These are phyloP conservation scores for Trypoxylus dichotomus DNA, from an alignment of 1,140 invertebrate genomes.

Conservation along the genomic window DNA sequence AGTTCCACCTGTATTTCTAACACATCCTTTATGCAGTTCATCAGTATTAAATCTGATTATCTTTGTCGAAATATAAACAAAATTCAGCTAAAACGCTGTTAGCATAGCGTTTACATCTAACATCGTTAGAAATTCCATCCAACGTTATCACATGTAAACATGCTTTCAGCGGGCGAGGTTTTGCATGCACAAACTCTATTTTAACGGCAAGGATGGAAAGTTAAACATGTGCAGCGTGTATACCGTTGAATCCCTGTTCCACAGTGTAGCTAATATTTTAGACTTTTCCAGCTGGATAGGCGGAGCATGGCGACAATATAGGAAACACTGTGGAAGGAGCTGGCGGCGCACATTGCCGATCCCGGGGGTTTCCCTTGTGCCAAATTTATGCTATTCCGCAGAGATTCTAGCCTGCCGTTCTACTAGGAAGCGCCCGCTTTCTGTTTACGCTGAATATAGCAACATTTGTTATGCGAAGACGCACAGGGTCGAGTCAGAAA, in stretches of 20 bases:
- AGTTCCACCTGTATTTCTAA: no score
- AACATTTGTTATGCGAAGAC: not conserved
- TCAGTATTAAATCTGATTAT: not conserved
- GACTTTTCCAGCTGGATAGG: conserved; percentile 9
- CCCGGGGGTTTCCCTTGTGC: not conserved
- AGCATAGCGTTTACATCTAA: not conserved
- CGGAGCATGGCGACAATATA: conserved; percentile 3
- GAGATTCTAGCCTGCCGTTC: not conserved
- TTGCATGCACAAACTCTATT: not conserved
- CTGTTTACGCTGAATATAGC: conserved; percentile 7
- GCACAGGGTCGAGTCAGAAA: not conserved
- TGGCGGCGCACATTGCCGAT: not conserved
- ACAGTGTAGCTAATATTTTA: not conserved
- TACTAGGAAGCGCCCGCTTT: not conserved
- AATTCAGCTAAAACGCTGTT: not conserved
- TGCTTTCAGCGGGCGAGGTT: not conserved
- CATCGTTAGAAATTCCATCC: not conserved
- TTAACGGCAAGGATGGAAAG: not conserved
- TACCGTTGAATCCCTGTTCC: not conserved
- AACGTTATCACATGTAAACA: conserved; percentile 7
- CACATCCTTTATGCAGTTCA: not conserved
- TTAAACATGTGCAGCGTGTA: conserved; percentile 1
- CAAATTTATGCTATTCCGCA: conserved; percentile 10
- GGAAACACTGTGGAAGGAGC: not conserved
- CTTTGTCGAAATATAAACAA: not conserved